Evolutionary conservation across 2,888 invertebrate species (phyloP).

Genomic region (Scrobipalpa atriplicella): DNA sequence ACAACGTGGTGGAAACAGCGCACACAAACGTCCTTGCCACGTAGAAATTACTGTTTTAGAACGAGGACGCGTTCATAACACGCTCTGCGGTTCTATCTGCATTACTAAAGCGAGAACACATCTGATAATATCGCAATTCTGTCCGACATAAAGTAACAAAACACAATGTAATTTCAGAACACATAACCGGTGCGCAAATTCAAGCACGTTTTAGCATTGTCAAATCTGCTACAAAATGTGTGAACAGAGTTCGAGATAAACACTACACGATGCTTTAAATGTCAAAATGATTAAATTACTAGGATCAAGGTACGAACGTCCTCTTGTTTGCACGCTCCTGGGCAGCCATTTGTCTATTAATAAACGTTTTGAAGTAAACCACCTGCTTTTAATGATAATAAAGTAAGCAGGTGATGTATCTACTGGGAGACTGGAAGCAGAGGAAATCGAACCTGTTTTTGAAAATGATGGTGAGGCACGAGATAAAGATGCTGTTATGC

Average conservation of each 20-base stretch:
- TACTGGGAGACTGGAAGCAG: conserved; percentile 24
- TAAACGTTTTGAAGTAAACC: conserved; percentile 23
- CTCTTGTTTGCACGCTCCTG: conserved; percentile 1
- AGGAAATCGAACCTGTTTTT: conserved; percentile 37
- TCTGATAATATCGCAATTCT: conserved; percentile 47
- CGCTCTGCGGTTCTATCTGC: conserved; percentile 44
- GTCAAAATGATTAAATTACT: conserved; percentile 3
- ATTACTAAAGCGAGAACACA: conserved; percentile 55
- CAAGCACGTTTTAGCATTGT: neutral
- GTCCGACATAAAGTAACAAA: conserved; percentile 25
- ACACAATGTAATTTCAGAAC: conserved; percentile 5
- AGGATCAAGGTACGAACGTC: neutral
- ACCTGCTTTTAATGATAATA: conserved; percentile 30
- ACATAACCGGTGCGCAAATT: neutral
- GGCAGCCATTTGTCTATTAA: conserved; percentile 1
- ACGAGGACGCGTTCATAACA: conserved; percentile 49
- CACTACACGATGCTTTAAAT: neutral
- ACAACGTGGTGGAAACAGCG: conserved; percentile 41
- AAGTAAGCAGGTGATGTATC: conserved; percentile 38
- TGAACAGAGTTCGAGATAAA: neutral
- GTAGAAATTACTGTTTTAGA: conserved; percentile 54
- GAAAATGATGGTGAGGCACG: conserved; percentile 9
- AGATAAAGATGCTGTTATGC: conserved; percentile 21
- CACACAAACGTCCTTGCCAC: conserved; percentile 46
- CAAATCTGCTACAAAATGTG: neutral